Evolutionary conservation across 2,113 vertebrate species (phyloP).

Genomic region (Hippopotamus amphibius): DNA sequence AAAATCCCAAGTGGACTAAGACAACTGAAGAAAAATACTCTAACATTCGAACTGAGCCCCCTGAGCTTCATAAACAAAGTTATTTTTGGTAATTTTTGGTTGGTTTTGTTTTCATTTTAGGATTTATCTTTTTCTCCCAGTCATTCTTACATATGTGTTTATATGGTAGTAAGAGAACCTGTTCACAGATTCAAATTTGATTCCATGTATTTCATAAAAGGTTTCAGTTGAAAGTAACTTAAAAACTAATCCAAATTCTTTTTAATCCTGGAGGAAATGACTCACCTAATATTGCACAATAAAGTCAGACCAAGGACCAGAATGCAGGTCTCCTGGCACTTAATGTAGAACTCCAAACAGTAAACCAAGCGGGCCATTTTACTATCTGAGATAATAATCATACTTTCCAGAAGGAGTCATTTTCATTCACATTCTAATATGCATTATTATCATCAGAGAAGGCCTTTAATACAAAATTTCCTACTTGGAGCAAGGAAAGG

Average conservation of each 20-base stretch:
- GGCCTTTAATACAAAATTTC: neutral
- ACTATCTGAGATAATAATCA: neutral
- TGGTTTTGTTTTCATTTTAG: slow-evolving; percentile 49
- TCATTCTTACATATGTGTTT: neutral
- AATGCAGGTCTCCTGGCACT: neutral
- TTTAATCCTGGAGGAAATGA: slow-evolving; percentile 20
- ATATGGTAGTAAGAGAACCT: neutral
- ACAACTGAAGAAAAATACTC: neutral
- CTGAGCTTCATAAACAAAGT: neutral
- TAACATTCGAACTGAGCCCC: neutral
- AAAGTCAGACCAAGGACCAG: neutral
- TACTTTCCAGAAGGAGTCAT: slow-evolving; percentile 10
- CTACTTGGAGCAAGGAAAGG: neutral
- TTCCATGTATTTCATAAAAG: neutral
- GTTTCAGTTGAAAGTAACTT: slow-evolving; percentile 43
- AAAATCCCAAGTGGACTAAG: neutral
- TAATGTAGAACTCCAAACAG: neutral
- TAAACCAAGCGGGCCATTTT: neutral
- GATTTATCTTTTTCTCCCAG: neutral
- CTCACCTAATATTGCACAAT: neutral
- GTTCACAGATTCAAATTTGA: slow-evolving; percentile 14
- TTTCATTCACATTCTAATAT: neutral
- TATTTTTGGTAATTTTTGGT: neutral
- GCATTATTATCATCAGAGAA: neutral
- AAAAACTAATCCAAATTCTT: slow-evolving; percentile 19